phyloP scores from a whole-genome alignment of 92 coral and sea anemone genomes.

The Montipora capitata region DNA sequence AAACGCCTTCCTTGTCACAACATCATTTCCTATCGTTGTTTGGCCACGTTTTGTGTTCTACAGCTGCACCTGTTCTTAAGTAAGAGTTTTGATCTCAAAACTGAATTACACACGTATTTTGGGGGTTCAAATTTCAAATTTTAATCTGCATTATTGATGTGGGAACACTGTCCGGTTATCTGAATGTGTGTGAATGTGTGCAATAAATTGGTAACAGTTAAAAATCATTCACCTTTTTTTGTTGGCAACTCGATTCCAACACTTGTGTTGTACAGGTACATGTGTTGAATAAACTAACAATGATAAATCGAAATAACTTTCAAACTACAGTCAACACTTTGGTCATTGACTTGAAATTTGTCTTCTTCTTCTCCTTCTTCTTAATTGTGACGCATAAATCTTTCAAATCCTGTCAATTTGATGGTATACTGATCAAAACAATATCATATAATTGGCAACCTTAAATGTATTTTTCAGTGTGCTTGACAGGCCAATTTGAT shows the following conservation, averaged over 20 bases:
- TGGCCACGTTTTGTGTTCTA: not conserved
- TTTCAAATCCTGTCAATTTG: not conserved
- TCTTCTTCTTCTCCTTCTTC: not conserved
- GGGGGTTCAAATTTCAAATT: not conserved
- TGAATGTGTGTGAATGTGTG: too few relatives aligned
- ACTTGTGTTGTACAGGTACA: not conserved
- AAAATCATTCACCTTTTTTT: too few relatives aligned
- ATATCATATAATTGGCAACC: not conserved
- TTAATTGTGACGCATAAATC: not conserved
- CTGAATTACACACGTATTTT: not conserved
- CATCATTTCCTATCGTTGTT: not conserved
- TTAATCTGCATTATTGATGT: not conserved
- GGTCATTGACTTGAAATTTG: not conserved
- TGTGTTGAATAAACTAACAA: too few relatives aligned
- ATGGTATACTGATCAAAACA: not conserved
- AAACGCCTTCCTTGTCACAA: not conserved
- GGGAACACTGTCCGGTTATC: not conserved
- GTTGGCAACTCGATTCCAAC: not conserved
- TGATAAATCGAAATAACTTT: not conserved
- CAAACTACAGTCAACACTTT: not conserved
- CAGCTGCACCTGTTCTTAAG: not conserved
- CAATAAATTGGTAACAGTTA: too few relatives aligned
- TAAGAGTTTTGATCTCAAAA: not conserved
- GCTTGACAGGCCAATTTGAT: conserved; percentile 1
- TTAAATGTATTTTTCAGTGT: not conserved